A percentile compares a stretch with the other conserved stretches of the same genome.
Evolutionary conservation across 2,113 vertebrate species (phyloP).

Genomic region (Platysteira castanea): DNA sequence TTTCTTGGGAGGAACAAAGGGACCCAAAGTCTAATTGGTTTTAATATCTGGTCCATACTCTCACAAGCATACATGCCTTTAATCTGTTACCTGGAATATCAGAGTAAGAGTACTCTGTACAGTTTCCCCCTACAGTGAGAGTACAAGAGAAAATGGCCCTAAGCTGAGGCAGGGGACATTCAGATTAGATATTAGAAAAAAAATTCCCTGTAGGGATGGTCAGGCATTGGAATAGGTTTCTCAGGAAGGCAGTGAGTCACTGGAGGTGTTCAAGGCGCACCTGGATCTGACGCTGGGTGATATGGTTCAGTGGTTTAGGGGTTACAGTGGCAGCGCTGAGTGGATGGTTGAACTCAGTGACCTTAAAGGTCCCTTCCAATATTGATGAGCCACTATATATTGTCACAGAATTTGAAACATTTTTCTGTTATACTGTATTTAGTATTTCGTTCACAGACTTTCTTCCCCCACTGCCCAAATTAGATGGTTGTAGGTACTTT

Average conservation of each 20-base stretch:
- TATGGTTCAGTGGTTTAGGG: not conserved
- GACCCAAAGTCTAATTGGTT: not conserved
- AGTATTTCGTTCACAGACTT: not conserved
- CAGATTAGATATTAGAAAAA: no score
- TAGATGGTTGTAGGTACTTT: not conserved
- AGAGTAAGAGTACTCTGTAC: no score
- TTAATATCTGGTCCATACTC: not conserved
- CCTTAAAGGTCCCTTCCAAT: not conserved
- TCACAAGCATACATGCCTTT: not conserved
- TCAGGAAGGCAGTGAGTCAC: no score
- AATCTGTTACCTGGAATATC: not conserved
- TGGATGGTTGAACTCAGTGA: not conserved
- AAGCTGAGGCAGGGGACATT: not conserved
- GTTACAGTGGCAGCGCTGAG: not conserved
- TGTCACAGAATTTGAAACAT: not conserved
- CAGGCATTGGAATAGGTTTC: not conserved
- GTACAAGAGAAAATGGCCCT: not conserved
- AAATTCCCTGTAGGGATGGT: not conserved
- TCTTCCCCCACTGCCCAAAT: rapidly evolving
- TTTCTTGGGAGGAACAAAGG: not conserved
- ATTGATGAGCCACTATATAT: not conserved
- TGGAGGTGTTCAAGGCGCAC: rapidly evolving
- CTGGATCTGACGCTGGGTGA: not conserved
- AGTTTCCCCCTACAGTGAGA: not conserved
- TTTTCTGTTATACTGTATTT: not conserved